A percentile compares a stretch with the other conserved stretches of the same genome.
Conservation (phyloP, 2,797 vertebrate genomes). For the Neostethus bicornis region DNA sequence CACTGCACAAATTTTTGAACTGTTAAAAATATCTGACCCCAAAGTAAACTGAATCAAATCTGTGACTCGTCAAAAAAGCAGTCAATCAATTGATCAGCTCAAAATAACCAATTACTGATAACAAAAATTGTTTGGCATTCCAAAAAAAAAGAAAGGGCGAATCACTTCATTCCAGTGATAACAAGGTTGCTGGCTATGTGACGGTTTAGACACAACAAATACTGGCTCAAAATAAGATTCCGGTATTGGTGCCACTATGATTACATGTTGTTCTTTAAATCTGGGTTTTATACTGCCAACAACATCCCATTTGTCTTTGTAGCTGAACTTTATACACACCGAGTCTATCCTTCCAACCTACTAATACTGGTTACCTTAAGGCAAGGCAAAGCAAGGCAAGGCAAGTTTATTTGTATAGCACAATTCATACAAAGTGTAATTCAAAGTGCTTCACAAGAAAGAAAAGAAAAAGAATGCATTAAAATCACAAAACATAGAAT, state of each 20-base stretch:
- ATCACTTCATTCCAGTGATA: background rate
- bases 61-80: too few relatives aligned
- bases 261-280: slow-evolving; percentile 15
- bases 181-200: background rate
- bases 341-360: slow-evolving; percentile 12
- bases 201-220: slow-evolving; percentile 31
- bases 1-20: background rate
- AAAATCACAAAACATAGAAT: too few relatives aligned
- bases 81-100: background rate
- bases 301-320: background rate
- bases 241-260: slow-evolving; percentile 1
- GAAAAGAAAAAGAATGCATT: too few relatives aligned
- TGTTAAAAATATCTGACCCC: background rate
- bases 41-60: background rate
- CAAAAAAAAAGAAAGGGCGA: background rate
- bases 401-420: too few relatives aligned
- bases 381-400: too few relatives aligned
- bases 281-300: slow-evolving; percentile 21
- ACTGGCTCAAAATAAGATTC: slow-evolving; percentile 9
- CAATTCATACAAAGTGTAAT: too few relatives aligned
- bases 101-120: background rate
- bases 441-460: too few relatives aligned
- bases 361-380: slow-evolving; percentile 14
- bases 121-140: background rate
- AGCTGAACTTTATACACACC: slow-evolving; percentile 17